Percentiles rank a stretch among this genome's conserved stretches.
Evolutionary conservation across 2,888 invertebrate species (phyloP).

Genomic region (Cotesia congregata): DNA sequence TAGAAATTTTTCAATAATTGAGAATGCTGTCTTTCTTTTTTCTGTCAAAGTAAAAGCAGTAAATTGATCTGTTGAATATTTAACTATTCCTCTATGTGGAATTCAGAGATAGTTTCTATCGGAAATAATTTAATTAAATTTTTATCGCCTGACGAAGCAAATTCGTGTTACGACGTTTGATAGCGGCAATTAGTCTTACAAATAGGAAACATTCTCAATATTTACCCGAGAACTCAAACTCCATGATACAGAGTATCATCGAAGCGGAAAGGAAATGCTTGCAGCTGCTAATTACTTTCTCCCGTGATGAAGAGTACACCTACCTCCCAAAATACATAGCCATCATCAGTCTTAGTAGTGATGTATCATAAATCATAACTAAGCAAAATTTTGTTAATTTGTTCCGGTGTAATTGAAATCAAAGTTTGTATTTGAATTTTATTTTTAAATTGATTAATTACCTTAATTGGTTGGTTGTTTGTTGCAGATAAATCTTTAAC

Average conservation of each 20-base stretch:
- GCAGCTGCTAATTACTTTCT: slow-evolving; percentile 13
- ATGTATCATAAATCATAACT: background rate
- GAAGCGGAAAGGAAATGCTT: slow-evolving; percentile 3
- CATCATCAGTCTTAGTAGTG: background rate
- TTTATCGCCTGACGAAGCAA: background rate
- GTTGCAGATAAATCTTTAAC: too few species aligned
- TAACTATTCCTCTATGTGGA: background rate
- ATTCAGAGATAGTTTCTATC: background rate
- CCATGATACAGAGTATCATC: slow-evolving; percentile 7
- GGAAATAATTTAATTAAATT: background rate
- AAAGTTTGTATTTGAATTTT: background rate
- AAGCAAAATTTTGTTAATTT: background rate
- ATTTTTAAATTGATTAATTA: background rate
- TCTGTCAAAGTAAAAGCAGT: background rate
- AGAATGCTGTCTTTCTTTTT: background rate
- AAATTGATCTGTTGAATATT: background rate
- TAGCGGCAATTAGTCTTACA: slow-evolving; percentile 30
- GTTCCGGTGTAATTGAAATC: background rate
- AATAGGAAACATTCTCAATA: slow-evolving; percentile 10
- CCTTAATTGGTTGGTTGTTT: too few species aligned
- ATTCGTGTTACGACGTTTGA: background rate
- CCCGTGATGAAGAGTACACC: background rate
- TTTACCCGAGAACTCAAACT: slow-evolving; percentile 38
- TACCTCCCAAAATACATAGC: background rate
- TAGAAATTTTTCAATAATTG: background rate